phyloP scores from a whole-genome alignment of 30 jellyfish, hydroid and myxozoan species.

The Aurelia coerulea region DNA sequence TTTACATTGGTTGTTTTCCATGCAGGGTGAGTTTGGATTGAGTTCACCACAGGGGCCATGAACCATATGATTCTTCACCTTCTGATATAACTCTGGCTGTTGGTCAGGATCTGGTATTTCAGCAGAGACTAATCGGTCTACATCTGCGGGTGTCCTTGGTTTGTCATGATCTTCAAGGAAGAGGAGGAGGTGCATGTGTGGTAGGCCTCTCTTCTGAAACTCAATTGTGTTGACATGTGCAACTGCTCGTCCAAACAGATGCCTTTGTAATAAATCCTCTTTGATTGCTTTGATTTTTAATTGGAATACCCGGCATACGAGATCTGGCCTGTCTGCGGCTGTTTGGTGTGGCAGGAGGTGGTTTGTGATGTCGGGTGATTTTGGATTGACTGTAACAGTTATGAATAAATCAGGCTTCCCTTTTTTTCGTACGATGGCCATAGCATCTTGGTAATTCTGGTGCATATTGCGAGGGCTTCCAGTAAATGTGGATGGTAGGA shows the following conservation, averaged over 20 bases:
- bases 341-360: neutral
- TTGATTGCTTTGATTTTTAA: conserved; percentile 25
- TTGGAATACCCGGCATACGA: conserved; percentile 38
- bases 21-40: too few relatives aligned
- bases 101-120: conserved; percentile 7
- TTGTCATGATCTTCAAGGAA: neutral
- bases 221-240: conserved; percentile 49
- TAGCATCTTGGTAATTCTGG: conserved; percentile 59
- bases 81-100: neutral
- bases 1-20: too few relatives aligned
- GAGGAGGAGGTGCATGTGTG: neutral
- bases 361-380: neutral
- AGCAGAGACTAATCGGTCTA: conserved; percentile 1
- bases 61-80: neutral
- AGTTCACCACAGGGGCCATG: conserved; percentile 2
- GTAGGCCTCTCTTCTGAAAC: conserved; percentile 60
- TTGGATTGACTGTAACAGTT: neutral
- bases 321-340: conserved; percentile 31
- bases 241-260: conserved; percentile 39
- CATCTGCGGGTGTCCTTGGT: conserved; percentile 1
- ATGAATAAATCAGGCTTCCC: neutral
- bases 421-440: conserved; percentile 2
- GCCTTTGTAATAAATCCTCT: conserved; percentile 1
- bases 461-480: conserved; percentile 40
- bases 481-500: conserved; percentile 29